Evolutionary conservation across 2,888 invertebrate species (phyloP).

Genomic region (Caenorhabditis drosophilae): DNA sequence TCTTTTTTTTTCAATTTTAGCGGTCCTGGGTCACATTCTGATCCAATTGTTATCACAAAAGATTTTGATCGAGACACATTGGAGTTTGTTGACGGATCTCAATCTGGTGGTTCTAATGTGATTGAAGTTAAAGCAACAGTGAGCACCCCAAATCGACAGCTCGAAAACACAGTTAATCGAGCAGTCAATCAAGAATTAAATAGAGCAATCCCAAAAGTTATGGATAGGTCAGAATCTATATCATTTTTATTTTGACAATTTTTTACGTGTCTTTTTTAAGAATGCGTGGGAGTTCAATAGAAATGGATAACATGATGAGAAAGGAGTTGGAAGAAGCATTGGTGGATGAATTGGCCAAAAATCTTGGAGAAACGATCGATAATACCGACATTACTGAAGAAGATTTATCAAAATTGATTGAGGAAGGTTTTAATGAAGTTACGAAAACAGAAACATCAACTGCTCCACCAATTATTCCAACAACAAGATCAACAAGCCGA

Average conservation of each 20-base stretch:
- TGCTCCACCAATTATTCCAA: background rate
- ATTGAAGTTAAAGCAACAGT: constrained; percentile 55
- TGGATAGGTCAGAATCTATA: constrained; percentile 32
- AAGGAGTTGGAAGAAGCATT: constrained; percentile 47
- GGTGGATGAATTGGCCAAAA: constrained; percentile 47
- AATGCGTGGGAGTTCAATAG: constrained; percentile 32
- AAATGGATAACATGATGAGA: constrained; percentile 43
- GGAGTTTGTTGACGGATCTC: constrained; percentile 36
- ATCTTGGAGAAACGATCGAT: constrained; percentile 46
- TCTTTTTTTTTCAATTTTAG: too few species aligned
- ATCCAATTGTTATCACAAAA: constrained; percentile 46
- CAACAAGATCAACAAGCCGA: too few species aligned
- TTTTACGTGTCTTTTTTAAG: too few species aligned
- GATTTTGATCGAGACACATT: constrained; percentile 47
- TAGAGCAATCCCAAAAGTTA: constrained; percentile 49
- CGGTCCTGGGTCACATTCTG: constrained; percentile 38
- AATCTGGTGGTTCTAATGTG: constrained; percentile 38
- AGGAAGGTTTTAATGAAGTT: constrained; percentile 3
- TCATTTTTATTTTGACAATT: too few species aligned
- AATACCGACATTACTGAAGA: constrained; percentile 39
- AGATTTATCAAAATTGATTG: constrained; percentile 37
- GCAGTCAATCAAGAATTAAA: constrained; percentile 49
- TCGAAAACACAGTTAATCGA: constrained; percentile 38
- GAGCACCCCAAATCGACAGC: constrained; percentile 39
- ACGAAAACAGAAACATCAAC: background rate